Conservation (phyloP, 2,888 invertebrate genomes). For the Cyaniris semiargus region DNA sequence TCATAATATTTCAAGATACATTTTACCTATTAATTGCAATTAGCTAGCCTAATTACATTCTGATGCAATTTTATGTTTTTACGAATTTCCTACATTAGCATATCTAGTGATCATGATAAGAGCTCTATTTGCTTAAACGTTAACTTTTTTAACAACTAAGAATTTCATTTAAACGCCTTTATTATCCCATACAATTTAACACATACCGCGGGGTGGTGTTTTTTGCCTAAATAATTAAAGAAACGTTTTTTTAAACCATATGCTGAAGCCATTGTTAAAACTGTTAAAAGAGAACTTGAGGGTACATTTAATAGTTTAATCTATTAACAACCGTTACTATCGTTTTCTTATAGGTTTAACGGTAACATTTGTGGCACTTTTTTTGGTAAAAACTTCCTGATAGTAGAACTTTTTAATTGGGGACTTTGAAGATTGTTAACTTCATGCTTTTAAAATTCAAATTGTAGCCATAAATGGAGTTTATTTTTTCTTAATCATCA, state of each 20-base stretch:
- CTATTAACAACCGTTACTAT: conserved; percentile 30
- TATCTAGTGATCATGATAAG: background rate
- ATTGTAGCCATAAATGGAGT: background rate
- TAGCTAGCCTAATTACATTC: too few species aligned
- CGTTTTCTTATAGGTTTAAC: conserved; percentile 27
- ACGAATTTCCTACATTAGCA: background rate
- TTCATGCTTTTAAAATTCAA: background rate
- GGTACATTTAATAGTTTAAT: conserved; percentile 30
- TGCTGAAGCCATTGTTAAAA: conserved; percentile 12
- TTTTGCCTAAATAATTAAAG: conserved; percentile 27
- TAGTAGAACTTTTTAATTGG: conserved; percentile 14
- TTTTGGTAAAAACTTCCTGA: background rate
- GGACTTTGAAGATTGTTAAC: background rate
- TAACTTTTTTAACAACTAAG: background rate
- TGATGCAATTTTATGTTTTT: too few species aligned
- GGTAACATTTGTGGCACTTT: conserved; percentile 24
- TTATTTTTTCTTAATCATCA: background rate
- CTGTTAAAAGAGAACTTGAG: conserved; percentile 21
- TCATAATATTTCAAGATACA: background rate
- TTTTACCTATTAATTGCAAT: too few species aligned
- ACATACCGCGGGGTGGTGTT: conserved; percentile 10
- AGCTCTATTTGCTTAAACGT: background rate
- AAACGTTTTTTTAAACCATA: conserved; percentile 28
- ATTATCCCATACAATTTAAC: conserved; percentile 11
- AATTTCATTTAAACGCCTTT: background rate